phyloP scores from a whole-genome alignment of 2,797 vertebrate species.

The Haliaeetus albicilla region DNA sequence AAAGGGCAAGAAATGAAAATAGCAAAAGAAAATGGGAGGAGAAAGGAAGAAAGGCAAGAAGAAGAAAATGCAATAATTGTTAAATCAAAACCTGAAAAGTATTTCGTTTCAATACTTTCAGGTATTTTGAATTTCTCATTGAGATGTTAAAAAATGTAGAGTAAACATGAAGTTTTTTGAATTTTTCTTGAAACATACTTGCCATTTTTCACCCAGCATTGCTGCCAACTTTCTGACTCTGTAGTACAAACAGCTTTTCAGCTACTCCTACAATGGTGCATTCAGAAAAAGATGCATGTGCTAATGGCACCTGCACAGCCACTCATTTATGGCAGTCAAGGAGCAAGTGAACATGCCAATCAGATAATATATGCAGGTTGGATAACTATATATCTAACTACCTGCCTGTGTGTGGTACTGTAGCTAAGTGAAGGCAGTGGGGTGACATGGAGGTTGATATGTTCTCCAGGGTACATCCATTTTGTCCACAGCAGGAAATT shows the following conservation, averaged over 20 bases:
- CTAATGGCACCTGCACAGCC: constrained; percentile 57
- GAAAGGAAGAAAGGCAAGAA: not conserved
- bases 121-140: not conserved
- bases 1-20: not conserved
- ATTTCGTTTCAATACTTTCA: not conserved
- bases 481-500: not conserved
- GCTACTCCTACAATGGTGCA: constrained; percentile 46
- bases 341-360: constrained; percentile 49
- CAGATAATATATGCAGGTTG: constrained; percentile 48
- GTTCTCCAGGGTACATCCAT: not conserved
- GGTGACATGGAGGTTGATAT: not conserved
- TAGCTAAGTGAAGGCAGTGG: not conserved
- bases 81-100: not conserved
- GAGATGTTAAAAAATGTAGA: constrained; percentile 9
- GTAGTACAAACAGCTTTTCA: constrained; percentile 65
- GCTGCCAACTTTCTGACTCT: constrained; percentile 50
- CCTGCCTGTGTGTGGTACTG: constrained; percentile 41
- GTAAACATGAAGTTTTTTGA: constrained; percentile 11
- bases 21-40: not conserved
- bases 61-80: not conserved
- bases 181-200: constrained; percentile 58
- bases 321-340: constrained; percentile 37
- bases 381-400: not conserved
- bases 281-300: constrained; percentile 61
- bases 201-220: constrained; percentile 45